Evolutionary conservation across 2,888 invertebrate species (phyloP), one percentile per base, ranked within the genome.

Genomic region (Drosophila koepferae): DNA sequence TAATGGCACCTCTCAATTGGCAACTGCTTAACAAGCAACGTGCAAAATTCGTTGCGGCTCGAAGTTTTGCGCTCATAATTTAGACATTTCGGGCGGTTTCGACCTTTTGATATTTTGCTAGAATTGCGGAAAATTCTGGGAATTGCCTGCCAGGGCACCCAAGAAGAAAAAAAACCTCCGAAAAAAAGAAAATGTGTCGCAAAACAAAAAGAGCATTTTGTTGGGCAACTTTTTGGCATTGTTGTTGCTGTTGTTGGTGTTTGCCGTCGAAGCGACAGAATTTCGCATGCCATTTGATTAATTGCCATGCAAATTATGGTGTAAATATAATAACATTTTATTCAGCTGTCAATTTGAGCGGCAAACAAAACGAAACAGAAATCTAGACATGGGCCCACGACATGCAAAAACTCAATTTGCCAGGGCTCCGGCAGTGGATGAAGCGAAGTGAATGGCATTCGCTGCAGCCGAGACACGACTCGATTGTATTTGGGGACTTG

Each of bases 321-420:
- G 87, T 87, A 87, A 87, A 87, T 87, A 87, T 87, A 90, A 88
- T 88, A 88, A 91, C 88, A 91, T 91, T 88, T 91, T 90, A 91
- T 91, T 89, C 91, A 91, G 90, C 88, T 88, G 88, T 88, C 88
- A 88, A 88, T 91, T 88, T 78, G 64, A 66, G 77, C 70, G 73
- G 87, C 78, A 70, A 81, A 73, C 65, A 70, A 72, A 81, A 80
- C 80, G 58, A 66, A 59, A 65, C 66, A 65, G 69, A 76, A 71
- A 73, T 84, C 77, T 63, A 83, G 86, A 82, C 89, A 56, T 84
- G 85, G 81, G 71, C 72, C 82, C 82, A 74, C 79, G 74, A 82
- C 86, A 90, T 90, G 91, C 89, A 90, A 90, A 90, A 81, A 71
- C 82, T 86, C 86, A 91, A 90, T 90, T 89, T 89, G 75, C 69